phyloP scores from a whole-genome alignment of 2,888 invertebrate species.

The Epinotia bilunana region DNA sequence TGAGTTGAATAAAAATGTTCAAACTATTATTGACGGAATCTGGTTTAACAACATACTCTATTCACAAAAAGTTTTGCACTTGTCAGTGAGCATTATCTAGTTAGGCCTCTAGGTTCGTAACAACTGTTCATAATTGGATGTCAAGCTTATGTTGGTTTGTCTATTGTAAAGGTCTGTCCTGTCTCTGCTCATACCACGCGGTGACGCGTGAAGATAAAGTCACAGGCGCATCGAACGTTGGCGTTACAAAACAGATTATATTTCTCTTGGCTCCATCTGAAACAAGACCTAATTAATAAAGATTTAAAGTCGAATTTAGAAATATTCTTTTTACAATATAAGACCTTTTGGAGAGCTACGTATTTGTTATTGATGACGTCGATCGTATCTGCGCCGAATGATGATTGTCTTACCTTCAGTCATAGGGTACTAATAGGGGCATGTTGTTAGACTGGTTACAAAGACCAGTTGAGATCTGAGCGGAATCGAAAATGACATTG shows the following conservation, averaged over 20 bases:
- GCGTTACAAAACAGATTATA: not conserved
- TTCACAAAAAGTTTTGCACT: not conserved
- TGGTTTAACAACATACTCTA: conserved; percentile 6
- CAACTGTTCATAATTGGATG: not conserved
- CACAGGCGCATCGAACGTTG: conserved; percentile 1
- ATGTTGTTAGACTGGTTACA: conserved; percentile 12
- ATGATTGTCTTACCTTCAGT: conserved; percentile 14
- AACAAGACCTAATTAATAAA: not conserved
- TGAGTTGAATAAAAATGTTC: not conserved
- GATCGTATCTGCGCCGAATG: conserved; percentile 31
- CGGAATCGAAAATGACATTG: conserved; percentile 17
- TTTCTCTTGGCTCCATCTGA: not conserved
- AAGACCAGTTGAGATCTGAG: not conserved
- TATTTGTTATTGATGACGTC: conserved; percentile 34
- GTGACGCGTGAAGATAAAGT: conserved; percentile 23
- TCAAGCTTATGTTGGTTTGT: not conserved
- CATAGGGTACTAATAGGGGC: conserved; percentile 27
- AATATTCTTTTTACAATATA: not conserved
- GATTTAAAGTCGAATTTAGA: conserved; percentile 1
- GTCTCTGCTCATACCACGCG: conserved; percentile 14
- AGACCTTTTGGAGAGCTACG: not conserved
- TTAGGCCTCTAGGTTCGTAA: not conserved
- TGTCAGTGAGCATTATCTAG: not conserved
- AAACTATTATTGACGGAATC: conserved; percentile 9
- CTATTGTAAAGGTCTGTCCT: not conserved